These are phyloP conservation scores for Drosophila tanythrix DNA, from an alignment of 2,888 invertebrate genomes.

Conservation along the genomic window DNA sequence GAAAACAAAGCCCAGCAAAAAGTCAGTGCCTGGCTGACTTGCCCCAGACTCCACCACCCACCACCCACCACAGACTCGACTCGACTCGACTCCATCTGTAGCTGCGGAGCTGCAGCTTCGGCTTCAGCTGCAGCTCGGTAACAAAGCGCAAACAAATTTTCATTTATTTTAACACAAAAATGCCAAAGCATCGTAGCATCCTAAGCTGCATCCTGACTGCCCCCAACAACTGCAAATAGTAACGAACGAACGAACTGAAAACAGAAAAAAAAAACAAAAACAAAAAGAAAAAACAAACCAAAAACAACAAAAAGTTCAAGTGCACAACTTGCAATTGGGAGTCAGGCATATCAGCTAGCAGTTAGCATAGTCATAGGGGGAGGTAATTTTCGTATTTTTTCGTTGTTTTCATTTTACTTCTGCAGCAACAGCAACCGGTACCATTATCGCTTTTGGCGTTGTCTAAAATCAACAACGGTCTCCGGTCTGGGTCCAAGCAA, in stretches of 20 bases:
- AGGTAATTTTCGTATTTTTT: not conserved
- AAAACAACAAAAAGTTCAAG: slow-evolving; percentile 65
- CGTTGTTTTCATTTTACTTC: not conserved
- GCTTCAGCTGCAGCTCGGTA: slow-evolving; percentile 49
- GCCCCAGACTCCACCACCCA: slow-evolving; percentile 12
- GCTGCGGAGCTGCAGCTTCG: not conserved
- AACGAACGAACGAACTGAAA: slow-evolving; percentile 12
- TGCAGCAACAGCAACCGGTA: slow-evolving; percentile 36
- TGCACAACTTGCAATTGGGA: slow-evolving; percentile 74
- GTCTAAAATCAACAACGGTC: slow-evolving; percentile 64
- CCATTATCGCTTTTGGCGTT: slow-evolving; percentile 70
- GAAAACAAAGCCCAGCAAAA: slow-evolving; percentile 60
- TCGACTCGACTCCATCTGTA: slow-evolving; percentile 7
- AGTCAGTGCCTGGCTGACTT: slow-evolving; percentile 59
- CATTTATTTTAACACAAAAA: slow-evolving; percentile 81
- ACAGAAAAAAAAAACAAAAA: slow-evolving; percentile 13
- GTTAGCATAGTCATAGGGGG: slow-evolving; percentile 23
- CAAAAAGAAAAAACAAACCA: slow-evolving; percentile 13
- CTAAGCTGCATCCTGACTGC: slow-evolving; percentile 59
- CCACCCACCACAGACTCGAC: not conserved
- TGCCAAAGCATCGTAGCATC: slow-evolving; percentile 68
- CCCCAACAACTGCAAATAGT: slow-evolving; percentile 31
- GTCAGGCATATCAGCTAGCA: slow-evolving; percentile 72
- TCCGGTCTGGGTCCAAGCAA: slow-evolving; percentile 47
- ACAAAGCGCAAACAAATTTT: slow-evolving; percentile 79